A percentile compares a stretch with the other conserved stretches of the same genome.
phyloP scores from a whole-genome alignment of 2,888 invertebrate species.

The Drosophila stalkeri region DNA sequence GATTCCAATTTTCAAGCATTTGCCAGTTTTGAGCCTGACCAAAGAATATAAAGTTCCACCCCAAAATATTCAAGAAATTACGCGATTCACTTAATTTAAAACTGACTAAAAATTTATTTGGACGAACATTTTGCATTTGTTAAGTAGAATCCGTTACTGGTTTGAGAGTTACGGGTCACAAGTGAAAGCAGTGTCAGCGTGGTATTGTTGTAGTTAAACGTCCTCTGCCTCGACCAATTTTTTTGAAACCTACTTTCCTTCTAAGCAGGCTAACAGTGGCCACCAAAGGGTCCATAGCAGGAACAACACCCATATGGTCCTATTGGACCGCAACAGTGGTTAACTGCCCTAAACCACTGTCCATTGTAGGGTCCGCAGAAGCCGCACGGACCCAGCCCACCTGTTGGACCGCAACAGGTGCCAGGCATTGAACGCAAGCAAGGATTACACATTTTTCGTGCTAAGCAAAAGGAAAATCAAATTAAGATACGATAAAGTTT shows the following conservation, averaged over 20 bases:
- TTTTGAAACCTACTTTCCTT: slow-evolving; percentile 56
- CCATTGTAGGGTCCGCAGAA: slow-evolving; percentile 72
- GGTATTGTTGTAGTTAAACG: too few species aligned
- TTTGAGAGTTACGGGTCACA: neutral
- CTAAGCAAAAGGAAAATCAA: neutral
- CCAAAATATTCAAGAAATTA: too few species aligned
- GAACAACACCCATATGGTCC: slow-evolving; percentile 71
- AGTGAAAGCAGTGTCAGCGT: neutral
- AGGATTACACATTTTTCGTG: slow-evolving; percentile 63
- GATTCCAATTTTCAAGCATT: too few species aligned
- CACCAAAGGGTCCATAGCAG: slow-evolving; percentile 63
- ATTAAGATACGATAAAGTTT: neutral
- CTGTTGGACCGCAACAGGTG: slow-evolving; percentile 74
- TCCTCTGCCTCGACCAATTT: slow-evolving; percentile 5
- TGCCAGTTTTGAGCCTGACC: too few species aligned
- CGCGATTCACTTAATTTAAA: too few species aligned
- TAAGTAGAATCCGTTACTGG: neutral
- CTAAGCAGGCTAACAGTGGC: slow-evolving; percentile 69
- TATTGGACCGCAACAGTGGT: slow-evolving; percentile 70
- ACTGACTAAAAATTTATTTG: slow-evolving; percentile 1
- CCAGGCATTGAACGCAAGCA: slow-evolving; percentile 66
- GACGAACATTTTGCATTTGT: neutral
- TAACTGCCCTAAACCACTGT: slow-evolving; percentile 67
- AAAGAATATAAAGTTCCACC: too few species aligned
- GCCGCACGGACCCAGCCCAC: slow-evolving; percentile 67